Evolutionary conservation across 2,113 vertebrate genomes (phyloP).

Genomic region (Hippocampus mohnikei): DNA sequence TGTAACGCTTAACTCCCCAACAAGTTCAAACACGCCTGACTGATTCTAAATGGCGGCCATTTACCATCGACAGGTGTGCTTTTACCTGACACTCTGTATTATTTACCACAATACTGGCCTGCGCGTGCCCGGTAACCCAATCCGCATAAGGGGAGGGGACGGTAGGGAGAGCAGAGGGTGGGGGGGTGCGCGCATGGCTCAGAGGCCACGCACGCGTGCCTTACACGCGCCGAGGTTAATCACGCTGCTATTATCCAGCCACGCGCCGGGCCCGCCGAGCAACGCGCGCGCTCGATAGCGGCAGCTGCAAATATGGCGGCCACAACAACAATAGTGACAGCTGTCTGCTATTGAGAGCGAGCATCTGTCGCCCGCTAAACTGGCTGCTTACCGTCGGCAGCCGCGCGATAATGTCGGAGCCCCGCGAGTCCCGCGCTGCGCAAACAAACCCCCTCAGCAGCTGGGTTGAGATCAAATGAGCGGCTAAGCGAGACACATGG

Average conservation of each 20-base stretch:
- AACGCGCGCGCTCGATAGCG: constrained; percentile 53
- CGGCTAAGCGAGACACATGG: constrained; percentile 6
- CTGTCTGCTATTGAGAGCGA: constrained; percentile 76
- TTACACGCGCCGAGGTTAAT: constrained; percentile 79
- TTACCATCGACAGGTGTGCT: constrained; percentile 3
- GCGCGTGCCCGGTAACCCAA: constrained; percentile 70
- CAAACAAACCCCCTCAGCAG: constrained; percentile 33
- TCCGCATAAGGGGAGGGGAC: constrained; percentile 29
- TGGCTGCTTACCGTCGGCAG: constrained; percentile 69
- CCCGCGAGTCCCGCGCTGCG: constrained; percentile 65
- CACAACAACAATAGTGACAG: constrained; percentile 79
- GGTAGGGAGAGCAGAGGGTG: neutral
- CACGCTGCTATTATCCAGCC: constrained; percentile 75
- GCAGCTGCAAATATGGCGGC: constrained; percentile 77
- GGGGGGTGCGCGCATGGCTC: constrained; percentile 31
- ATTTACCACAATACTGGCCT: constrained; percentile 7
- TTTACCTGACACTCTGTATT: constrained; percentile 7
- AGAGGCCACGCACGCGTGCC: constrained; percentile 38
- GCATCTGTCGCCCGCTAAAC: constrained; percentile 76
- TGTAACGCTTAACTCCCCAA: constrained; percentile 17
- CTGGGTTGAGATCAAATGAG: constrained; percentile 55
- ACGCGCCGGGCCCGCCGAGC: constrained; percentile 67
- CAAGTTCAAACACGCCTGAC: constrained; percentile 28
- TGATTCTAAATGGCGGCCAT: neutral
- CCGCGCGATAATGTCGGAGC: constrained; percentile 47